Conservation (phyloP, 2,888 invertebrate species). For the Cheilosia vernalis region DNA sequence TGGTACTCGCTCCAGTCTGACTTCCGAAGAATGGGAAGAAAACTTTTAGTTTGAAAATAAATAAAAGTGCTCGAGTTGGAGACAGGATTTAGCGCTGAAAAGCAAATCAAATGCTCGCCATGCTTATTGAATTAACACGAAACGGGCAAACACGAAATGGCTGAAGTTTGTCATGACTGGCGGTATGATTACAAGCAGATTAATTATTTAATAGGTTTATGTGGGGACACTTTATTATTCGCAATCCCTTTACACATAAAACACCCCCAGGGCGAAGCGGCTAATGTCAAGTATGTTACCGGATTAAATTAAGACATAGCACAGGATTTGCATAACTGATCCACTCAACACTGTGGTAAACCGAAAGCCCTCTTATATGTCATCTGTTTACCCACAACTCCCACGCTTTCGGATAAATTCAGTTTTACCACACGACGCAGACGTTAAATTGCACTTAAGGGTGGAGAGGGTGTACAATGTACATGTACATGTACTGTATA, state of each 20-base stretch:
- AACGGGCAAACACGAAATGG: neutral
- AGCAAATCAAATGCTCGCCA: constrained; percentile 26
- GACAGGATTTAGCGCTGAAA: constrained; percentile 2
- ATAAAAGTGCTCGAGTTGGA: neutral
- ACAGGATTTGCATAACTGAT: constrained; percentile 65
- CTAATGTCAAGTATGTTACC: constrained; percentile 26
- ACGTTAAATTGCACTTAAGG: constrained; percentile 18
- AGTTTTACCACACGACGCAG: constrained; percentile 35
- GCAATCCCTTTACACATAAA: constrained; percentile 8
- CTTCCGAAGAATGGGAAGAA: constrained; percentile 21
- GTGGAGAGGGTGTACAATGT: neutral
- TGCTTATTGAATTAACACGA: constrained; percentile 31
- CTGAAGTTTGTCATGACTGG: neutral
- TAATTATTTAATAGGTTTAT: constrained; percentile 21
- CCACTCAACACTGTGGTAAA: constrained; percentile 59
- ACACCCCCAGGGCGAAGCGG: neutral
- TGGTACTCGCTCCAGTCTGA: neutral
- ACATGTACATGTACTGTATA: no score
- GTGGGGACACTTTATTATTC: constrained; percentile 16
- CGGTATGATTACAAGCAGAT: constrained; percentile 15
- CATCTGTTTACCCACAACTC: constrained; percentile 54
- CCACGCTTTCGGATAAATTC: constrained; percentile 22
- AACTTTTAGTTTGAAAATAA: constrained; percentile 48
- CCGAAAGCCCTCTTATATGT: constrained; percentile 58
- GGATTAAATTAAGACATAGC: constrained; percentile 55